Percentiles rank a stretch among this genome's conserved stretches.
Conservation (phyloP, 1,140 invertebrate species). For the Caenorhabditis inopinata region DNA sequence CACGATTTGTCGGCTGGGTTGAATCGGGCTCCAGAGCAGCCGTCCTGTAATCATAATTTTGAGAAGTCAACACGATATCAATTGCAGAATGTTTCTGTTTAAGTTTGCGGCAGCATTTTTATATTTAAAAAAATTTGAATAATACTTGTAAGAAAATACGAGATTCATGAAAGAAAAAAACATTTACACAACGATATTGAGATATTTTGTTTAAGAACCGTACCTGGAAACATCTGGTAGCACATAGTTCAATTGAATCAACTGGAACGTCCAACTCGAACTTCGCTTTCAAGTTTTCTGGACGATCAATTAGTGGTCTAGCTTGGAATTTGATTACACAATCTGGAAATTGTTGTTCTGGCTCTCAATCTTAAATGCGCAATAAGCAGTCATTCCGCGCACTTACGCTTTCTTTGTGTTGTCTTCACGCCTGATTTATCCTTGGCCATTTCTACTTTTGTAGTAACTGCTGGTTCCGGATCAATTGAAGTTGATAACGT, state of each 20-base stretch:
- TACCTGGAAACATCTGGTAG: constrained; percentile 47
- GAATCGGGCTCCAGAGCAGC: constrained; percentile 46
- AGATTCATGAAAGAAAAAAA: not conserved
- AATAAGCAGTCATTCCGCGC: not conserved
- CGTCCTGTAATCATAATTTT: constrained; percentile 28
- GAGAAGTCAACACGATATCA: too few species aligned
- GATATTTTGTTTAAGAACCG: too few species aligned
- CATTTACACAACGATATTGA: not conserved
- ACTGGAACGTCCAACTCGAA: constrained; percentile 42
- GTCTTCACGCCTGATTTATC: not conserved
- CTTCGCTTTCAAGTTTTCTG: constrained; percentile 23
- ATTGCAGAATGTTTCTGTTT: too few species aligned
- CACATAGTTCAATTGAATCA: constrained; percentile 43
- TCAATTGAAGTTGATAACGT: not conserved
- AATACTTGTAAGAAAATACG: not conserved
- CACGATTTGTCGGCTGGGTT: constrained; percentile 41
- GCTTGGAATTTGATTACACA: constrained; percentile 51
- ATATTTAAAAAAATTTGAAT: too few species aligned
- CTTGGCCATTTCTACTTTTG: constrained; percentile 20
- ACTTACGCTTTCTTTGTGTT: constrained; percentile 6
- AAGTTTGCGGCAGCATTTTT: too few species aligned
- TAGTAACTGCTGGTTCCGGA: not conserved
- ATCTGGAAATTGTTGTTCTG: constrained; percentile 11
- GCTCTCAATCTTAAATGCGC: not conserved
- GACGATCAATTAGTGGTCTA: constrained; percentile 26